These are phyloP conservation scores for Teleopsis dalmanni DNA, from an alignment of 1,140 invertebrate species.

Conservation along the genomic window DNA sequence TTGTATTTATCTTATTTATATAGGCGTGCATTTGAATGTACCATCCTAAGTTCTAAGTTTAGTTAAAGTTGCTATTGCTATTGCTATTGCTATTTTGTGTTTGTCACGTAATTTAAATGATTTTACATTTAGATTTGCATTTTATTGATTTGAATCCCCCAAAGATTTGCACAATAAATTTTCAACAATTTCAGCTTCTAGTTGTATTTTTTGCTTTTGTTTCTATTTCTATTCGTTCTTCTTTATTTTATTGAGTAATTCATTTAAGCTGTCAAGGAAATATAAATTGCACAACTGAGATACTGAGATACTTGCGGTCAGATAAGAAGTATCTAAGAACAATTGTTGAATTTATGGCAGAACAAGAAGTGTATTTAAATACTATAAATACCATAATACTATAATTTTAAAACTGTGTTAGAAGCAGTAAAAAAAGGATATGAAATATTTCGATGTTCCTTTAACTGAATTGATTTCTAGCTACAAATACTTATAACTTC, in stretches of 20 bases:
- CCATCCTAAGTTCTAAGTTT: background rate
- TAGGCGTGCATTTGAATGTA: background rate
- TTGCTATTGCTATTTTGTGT: background rate
- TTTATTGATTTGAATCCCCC: slow-evolving; percentile 7
- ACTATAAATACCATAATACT: too few relatives aligned
- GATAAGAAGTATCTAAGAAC: too few relatives aligned
- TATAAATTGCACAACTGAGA: too few relatives aligned
- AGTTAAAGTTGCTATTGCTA: background rate
- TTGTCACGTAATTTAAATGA: slow-evolving; percentile 11
- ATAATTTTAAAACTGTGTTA: too few relatives aligned
- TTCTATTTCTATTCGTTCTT: background rate
- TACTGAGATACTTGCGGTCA: too few relatives aligned
- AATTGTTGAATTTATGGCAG: too few relatives aligned
- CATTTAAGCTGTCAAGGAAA: background rate
- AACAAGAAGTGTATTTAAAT: too few relatives aligned
- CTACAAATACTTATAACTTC: too few relatives aligned
- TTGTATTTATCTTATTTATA: background rate
- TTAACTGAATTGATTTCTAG: too few relatives aligned
- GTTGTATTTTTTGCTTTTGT: background rate
- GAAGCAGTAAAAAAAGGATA: too few relatives aligned
- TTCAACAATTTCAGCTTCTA: background rate
- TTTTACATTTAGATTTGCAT: slow-evolving; percentile 1
- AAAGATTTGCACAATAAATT: background rate
- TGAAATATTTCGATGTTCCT: too few relatives aligned
- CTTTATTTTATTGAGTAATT: too few relatives aligned